Conservation (phyloP, 2,113 vertebrate genomes). For the Eurystomus gularis region DNA sequence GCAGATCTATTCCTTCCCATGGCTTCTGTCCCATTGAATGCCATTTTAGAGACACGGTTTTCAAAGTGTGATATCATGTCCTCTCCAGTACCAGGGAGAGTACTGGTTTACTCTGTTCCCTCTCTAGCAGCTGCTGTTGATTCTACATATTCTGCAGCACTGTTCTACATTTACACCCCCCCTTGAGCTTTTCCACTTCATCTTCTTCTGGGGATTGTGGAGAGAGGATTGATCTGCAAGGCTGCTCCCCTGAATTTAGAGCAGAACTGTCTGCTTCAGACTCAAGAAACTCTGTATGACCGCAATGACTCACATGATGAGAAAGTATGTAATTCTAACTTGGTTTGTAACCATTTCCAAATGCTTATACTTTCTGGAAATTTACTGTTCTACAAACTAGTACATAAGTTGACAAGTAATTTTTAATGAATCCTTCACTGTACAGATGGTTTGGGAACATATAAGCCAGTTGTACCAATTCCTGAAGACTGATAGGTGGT, state of each 20-base stretch:
- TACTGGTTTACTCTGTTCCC: not conserved
- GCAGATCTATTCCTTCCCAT: not conserved
- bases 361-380: not conserved
- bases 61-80: not conserved
- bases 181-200: not conserved
- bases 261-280: not conserved
- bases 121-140: not conserved
- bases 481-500: conserved; percentile 47
- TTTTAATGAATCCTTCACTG: conserved; percentile 24
- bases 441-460: conserved; percentile 47
- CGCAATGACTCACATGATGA: accelerated
- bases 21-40: not conserved
- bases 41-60: not conserved
- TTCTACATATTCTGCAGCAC: not conserved
- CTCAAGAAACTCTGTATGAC: not conserved
- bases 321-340: not conserved
- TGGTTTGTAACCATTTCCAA: not conserved
- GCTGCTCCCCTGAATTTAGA: not conserved
- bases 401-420: not conserved
- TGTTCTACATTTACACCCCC: not conserved
- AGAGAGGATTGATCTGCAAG: not conserved
- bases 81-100: too few relatives aligned
- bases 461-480: not conserved
- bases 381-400: not conserved
- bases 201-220: not conserved